Conservation (phyloP, 2,888 invertebrate genomes). For the Orchestes rusci region DNA sequence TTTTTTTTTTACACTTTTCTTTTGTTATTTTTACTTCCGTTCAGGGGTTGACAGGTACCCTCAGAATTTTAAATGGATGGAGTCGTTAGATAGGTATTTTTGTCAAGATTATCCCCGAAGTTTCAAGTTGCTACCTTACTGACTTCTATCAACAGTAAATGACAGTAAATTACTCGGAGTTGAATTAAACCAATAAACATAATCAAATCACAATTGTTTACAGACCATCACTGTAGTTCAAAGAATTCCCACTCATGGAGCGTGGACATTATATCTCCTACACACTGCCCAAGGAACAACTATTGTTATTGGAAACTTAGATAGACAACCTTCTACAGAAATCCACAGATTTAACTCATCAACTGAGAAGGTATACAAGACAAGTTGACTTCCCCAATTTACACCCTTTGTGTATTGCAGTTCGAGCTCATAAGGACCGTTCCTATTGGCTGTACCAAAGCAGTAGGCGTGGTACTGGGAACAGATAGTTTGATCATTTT, state of each 20-base stretch:
- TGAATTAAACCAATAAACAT: too few relatives aligned
- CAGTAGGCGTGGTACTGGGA: constrained; percentile 34
- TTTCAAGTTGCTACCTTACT: too few relatives aligned
- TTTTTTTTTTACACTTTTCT: too few relatives aligned
- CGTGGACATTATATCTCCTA: constrained; percentile 34
- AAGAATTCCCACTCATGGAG: constrained; percentile 33
- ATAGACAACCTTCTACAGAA: constrained; percentile 27
- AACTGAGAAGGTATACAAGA: constrained; percentile 30
- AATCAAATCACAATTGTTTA: too few relatives aligned
- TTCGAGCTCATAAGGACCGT: constrained; percentile 35
- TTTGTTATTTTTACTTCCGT: too few relatives aligned
- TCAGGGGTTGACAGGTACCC: too few relatives aligned
- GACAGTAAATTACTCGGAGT: too few relatives aligned
- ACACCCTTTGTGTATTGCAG: constrained; percentile 24
- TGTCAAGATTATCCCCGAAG: too few relatives aligned
- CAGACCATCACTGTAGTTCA: constrained; percentile 37
- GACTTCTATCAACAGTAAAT: too few relatives aligned
- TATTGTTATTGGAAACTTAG: constrained; percentile 36
- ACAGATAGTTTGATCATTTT: constrained; percentile 37
- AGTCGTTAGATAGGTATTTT: constrained; percentile 29
- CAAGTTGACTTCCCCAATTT: not conserved
- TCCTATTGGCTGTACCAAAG: constrained; percentile 34
- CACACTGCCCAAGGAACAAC: constrained; percentile 37
- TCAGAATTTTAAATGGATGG: too few relatives aligned
- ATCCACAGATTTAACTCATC: constrained; percentile 34